Evolutionary conservation across 1,140 invertebrate species (phyloP).

Genomic region (Bombus fervidus): DNA sequence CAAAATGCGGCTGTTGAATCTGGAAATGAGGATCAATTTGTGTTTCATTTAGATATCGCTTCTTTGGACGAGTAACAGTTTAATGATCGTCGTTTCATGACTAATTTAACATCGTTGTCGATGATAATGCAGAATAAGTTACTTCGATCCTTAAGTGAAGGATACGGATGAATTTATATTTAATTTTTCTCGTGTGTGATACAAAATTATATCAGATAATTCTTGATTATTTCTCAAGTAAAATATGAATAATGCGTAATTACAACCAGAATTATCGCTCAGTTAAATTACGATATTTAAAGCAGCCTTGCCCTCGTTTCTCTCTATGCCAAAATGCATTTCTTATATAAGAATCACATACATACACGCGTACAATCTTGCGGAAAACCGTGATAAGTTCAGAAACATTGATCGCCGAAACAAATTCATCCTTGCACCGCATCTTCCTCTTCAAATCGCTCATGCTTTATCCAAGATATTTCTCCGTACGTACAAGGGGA

Average conservation of each 20-base stretch:
- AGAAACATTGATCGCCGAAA: background rate
- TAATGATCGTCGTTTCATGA: too few relatives aligned
- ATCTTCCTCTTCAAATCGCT: background rate
- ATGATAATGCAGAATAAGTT: too few relatives aligned
- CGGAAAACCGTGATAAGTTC: background rate
- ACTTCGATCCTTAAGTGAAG: too few relatives aligned
- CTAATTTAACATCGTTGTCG: too few relatives aligned
- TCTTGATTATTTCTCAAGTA: background rate
- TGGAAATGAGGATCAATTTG: background rate
- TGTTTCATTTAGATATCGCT: background rate
- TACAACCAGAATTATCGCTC: background rate
- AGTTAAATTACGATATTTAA: background rate
- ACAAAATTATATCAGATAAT: background rate
- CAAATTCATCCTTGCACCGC: constrained; percentile 2
- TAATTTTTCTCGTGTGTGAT: background rate
- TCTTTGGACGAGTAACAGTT: background rate
- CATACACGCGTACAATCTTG: background rate
- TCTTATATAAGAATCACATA: background rate
- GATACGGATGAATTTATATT: background rate
- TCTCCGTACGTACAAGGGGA: background rate
- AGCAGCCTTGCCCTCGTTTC: background rate
- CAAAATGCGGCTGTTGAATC: background rate
- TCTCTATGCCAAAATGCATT: background rate
- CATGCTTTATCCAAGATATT: constrained; percentile 15
- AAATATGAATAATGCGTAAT: background rate